Evolutionary conservation across 37 sponge, comb jelly and placozoan genomes (phyloP), one percentile per base, ranked within the genome.

Genomic region (Petrosia ficiformis): DNA sequence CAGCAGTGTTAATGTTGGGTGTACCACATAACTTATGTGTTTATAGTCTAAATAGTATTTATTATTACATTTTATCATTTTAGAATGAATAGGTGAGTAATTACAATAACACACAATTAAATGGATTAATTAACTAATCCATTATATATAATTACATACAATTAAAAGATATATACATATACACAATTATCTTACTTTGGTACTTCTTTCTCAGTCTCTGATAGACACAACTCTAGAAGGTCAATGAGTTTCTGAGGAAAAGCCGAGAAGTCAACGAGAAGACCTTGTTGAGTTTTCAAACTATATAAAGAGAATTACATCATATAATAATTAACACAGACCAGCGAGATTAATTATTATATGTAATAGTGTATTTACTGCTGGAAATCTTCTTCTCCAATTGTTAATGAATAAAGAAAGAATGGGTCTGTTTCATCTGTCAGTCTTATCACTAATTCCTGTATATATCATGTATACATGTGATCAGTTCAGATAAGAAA

Each of bases 201-300:
- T 25, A 39, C 72, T 0, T 78, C 80, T 40, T 73, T 41, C 32
- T 67, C 59, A 2, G 72, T 35, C 63, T 92, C 89, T 1, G 73
- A 25, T 6, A 84, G 69, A 79, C 99, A 98, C 64, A 84, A 77
- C 39, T 89, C 75, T 48, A 98, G 70, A 22, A 95, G 77, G 39
- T 98, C 96, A 60, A 93, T 88, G 44, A 98, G 85, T 67, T 92
- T 98, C 35, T 90, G 83, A 10, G 99, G 99, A 57, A 98, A 98
- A 28, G 96, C 76, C 36, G 80, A 22, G 56, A 95, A 98, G 54
- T 98, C 99, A 4, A 98, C 94, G 72, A 95, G 81, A 34, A 98
- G 89, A n/a, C 96, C 96, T 80, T 96, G 97, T 77, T 96, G 97
- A 3, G 67, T 42, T 63, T 96, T 96, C 54, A 96, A 79, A 64